Evolutionary conservation across 1,140 invertebrate genomes (phyloP), one percentile per base, ranked within the genome.

Genomic region (Plutomurus gul): DNA sequence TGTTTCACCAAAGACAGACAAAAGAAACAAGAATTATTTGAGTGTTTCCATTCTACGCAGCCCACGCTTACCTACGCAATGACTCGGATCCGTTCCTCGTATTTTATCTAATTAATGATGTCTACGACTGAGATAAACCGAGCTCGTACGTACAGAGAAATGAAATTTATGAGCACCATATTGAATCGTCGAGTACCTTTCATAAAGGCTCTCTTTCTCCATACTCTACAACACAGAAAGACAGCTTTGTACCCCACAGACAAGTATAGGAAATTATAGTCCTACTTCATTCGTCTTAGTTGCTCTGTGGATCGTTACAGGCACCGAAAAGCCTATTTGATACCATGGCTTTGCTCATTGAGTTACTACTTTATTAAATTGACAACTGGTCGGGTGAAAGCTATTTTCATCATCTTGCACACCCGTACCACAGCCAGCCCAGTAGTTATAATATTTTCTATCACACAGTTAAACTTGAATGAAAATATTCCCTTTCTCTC

Each of bases 321-420:
- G 65, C 20, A 51, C n/a, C 20, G n/a, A n/a, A 71, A 71, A 71
- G 65, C 30, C 65, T 71, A 37, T 71, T 37, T 40, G 30, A 71
- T 71, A 25, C 37, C 30, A n/a, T n/a, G n/a, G n/a, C 37, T 20
- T 71, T 71, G 18, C 51, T 65, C 56, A 65, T 65, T 65, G 56
- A 65, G 56, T 65, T 36, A n/a, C 11, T 13, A 30, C 13, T 13
- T 60, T 60, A 65, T 36, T 36, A 36, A 60, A 36, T 60, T 16
- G 27, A 7, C 22, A 33, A 5, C 22, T 22, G 11, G 51, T 30
- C 18, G 30, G 27, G 27, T 36, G 56, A 65, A 65, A 65, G 56
- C 56, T 65, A 65, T 65, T 65, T 65, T 65, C 56, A 65, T 65
- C 56, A n/a, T 65, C 22, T n/a, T 65, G 36, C 27, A 8, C 56